Evolutionary conservation across 2,888 invertebrate genomes (phyloP).

Genomic region (Eupithecia centaureata): DNA sequence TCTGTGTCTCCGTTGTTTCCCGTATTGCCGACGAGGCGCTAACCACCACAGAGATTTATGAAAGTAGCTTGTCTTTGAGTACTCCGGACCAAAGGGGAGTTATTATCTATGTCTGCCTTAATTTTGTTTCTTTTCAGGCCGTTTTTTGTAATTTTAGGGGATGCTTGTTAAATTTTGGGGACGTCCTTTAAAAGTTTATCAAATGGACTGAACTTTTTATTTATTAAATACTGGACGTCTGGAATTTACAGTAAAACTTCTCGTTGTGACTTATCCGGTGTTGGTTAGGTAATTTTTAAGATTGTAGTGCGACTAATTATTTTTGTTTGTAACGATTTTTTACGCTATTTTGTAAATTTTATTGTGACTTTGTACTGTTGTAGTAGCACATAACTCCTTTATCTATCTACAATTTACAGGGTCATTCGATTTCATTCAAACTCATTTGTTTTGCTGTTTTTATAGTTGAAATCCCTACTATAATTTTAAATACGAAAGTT

Average conservation of each 20-base stretch:
- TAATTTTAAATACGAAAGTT: no score
- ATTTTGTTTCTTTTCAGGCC: constrained; percentile 61
- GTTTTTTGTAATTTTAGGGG: constrained; percentile 60
- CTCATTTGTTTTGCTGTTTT: no score
- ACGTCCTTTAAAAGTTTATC: constrained; percentile 56
- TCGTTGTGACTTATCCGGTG: no score
- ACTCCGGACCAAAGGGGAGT: constrained; percentile 64
- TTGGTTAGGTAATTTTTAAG: no score
- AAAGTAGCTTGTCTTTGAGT: constrained; percentile 72
- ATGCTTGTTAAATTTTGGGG: constrained; percentile 45
- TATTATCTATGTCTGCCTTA: constrained; percentile 68
- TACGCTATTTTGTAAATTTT: no score
- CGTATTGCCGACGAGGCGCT: constrained; percentile 71
- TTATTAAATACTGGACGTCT: background rate
- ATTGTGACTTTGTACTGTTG: no score
- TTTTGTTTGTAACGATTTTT: no score
- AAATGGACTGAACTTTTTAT: constrained; percentile 33
- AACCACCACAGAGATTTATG: constrained; percentile 74
- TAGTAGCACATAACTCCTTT: no score
- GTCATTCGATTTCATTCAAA: no score
- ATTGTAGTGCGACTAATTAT: no score
- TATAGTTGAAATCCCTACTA: no score
- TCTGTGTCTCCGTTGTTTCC: constrained; percentile 61
- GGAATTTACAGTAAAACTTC: background rate
- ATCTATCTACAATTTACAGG: no score